phyloP scores from a whole-genome alignment of 2,888 invertebrate species.

The Laspeyria flexula region DNA sequence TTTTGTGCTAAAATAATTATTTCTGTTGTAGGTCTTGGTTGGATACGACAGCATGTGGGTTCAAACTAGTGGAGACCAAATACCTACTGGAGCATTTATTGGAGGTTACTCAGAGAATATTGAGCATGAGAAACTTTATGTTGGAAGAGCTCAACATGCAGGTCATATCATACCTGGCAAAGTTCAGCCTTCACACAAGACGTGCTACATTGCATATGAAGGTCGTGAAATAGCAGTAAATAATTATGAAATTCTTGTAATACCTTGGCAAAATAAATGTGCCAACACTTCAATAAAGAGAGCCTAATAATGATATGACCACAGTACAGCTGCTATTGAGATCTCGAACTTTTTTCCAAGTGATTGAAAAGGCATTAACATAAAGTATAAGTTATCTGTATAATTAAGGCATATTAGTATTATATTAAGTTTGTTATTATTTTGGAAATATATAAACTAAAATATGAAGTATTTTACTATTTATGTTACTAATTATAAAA shows the following conservation, averaged over 20 bases:
- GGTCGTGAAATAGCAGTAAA: slow-evolving; percentile 51
- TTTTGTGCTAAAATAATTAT: not conserved
- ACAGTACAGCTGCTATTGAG: no score
- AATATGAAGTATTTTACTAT: no score
- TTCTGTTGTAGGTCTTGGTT: slow-evolving; percentile 60
- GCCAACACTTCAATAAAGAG: slow-evolving; percentile 27
- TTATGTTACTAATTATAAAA: no score
- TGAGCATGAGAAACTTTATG: slow-evolving; percentile 81
- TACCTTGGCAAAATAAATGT: slow-evolving; percentile 41
- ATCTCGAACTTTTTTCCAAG: no score
- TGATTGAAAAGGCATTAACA: no score
- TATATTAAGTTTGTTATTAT: no score
- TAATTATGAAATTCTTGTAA: slow-evolving; percentile 59
- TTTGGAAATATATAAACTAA: no score
- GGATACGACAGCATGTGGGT: slow-evolving; percentile 83
- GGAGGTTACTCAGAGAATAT: slow-evolving; percentile 84
- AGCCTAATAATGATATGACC: slow-evolving; percentile 27
- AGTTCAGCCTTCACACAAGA: slow-evolving; percentile 88
- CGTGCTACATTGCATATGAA: slow-evolving; percentile 89
- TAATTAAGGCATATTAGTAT: no score
- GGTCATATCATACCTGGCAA: slow-evolving; percentile 93
- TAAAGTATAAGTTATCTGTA: no score
- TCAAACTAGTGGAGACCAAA: slow-evolving; percentile 80
- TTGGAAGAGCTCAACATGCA: slow-evolving; percentile 89
- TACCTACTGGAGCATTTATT: slow-evolving; percentile 89